phyloP scores from a whole-genome alignment of 2,797 vertebrate genomes.

The Clarias platycephalus region DNA sequence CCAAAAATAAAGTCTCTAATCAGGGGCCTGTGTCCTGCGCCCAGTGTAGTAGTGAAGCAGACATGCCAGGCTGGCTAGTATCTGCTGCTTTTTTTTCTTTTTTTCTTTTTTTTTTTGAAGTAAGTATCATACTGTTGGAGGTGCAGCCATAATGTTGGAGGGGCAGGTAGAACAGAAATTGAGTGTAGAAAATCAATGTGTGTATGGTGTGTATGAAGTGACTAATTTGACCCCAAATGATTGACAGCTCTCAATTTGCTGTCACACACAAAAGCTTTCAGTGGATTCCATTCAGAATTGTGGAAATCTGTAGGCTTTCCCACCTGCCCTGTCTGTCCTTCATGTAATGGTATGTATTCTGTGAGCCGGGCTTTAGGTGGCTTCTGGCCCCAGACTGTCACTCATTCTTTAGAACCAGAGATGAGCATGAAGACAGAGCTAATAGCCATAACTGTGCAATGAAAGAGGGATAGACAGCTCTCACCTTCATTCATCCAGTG shows the following conservation, averaged over 20 bases:
- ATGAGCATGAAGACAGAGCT: slow-evolving; percentile 50
- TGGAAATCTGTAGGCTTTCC: background rate
- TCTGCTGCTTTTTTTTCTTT: background rate
- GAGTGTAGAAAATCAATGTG: background rate
- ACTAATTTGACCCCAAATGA: background rate
- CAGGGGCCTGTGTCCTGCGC: slow-evolving; percentile 24
- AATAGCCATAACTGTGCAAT: slow-evolving; percentile 47
- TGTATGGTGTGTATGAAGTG: slow-evolving; percentile 13
- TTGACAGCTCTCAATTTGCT: slow-evolving; percentile 6
- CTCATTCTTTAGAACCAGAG: slow-evolving; percentile 50
- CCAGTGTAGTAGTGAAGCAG: slow-evolving; percentile 48
- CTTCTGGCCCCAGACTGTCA: slow-evolving; percentile 42
- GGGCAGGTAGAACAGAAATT: slow-evolving; percentile 12
- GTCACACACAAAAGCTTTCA: background rate
- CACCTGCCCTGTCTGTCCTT: slow-evolving; percentile 14
- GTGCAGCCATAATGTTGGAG: background rate
- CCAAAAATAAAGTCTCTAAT: slow-evolving; percentile 36
- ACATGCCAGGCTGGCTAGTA: slow-evolving; percentile 51
- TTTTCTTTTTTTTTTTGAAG: slow-evolving; percentile 15
- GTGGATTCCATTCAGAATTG: background rate
- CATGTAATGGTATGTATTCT: slow-evolving; percentile 24
- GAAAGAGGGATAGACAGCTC: slow-evolving; percentile 43
- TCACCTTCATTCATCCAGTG: slow-evolving; percentile 39
- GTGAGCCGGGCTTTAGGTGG: slow-evolving; percentile 20
- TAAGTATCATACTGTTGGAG: background rate